Evolutionary conservation across 1,140 invertebrate genomes (phyloP), one percentile per base, ranked within the genome.

Genomic region (Saccostrea glomerata): DNA sequence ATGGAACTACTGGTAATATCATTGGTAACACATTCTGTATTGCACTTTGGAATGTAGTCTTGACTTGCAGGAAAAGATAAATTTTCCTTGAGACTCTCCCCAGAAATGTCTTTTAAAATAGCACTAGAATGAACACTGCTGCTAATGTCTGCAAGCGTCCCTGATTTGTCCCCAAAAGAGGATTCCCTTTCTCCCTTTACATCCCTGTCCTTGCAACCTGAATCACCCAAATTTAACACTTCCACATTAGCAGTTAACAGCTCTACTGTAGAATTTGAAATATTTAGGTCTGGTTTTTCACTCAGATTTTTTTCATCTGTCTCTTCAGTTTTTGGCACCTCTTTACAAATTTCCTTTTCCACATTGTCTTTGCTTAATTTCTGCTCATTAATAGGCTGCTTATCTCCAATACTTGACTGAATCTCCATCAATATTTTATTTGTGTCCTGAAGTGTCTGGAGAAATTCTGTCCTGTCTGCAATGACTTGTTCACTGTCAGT

Each of bases 71-170:
- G 83, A 17, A 66, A 40, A 85, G 84, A 66, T 60, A 66, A 47
- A 30, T 85, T 60, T 66, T 60, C 60, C 55, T 82, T 88, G 25
- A 54, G 55, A 89, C 88, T 89, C 15, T 60, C 63, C 60, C 84
- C 58, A 25, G 85, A 70, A 55, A n/a, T 54, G 77, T 89, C 86
- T 58, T 86, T 89, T 17, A 70, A 55, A 66, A 54, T 84, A 66
- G 60, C 86, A 90, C 87, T 86, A 40, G 89, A 90, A 40, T 90
- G 85, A 40, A 87, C 70, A 73, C 89, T 89, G 36, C 87, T 83
- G 66, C 90, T 90, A 2, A 90, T 82, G 60, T 91, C 90, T 17
- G 89, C 89, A 0, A 55, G 25, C 7, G 58, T 82, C n/a, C 58
- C 66, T 9, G 84, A 87, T 47, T 17, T n/a, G 40, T 88, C 89